Evolutionary conservation across 2,888 invertebrate genomes (phyloP).

Genomic region (Ectemnius continuus): DNA sequence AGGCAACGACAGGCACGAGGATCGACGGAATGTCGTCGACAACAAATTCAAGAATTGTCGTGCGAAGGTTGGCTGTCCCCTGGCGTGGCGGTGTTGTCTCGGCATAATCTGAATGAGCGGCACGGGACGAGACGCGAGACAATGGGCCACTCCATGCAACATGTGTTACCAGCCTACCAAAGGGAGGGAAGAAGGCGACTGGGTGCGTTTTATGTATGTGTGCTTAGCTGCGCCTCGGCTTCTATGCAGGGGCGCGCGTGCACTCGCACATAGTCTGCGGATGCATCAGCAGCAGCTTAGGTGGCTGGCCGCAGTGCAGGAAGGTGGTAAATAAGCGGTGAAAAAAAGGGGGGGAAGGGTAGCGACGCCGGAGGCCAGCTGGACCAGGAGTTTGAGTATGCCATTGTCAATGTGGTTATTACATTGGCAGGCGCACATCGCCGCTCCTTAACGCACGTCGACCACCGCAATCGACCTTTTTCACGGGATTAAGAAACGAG

Average conservation of each 20-base stretch:
- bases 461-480: conserved; percentile 19
- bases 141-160: conserved; percentile 53
- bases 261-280: not conserved
- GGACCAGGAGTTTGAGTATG: conserved; percentile 18
- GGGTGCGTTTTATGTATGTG: not conserved
- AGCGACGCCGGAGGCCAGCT: conserved; percentile 39
- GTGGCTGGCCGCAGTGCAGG: conserved; percentile 26
- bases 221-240: not conserved
- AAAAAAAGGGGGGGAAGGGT: conserved; percentile 22
- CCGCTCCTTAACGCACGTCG: conserved; percentile 20
- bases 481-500: conserved; percentile 18
- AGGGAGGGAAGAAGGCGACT: conserved; percentile 16
- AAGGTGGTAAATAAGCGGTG: conserved; percentile 41
- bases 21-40: no score
- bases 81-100: not conserved
- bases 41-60: no score
- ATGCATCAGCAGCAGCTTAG: not conserved
- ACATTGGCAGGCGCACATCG: conserved; percentile 32
- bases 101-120: not conserved
- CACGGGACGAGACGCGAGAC: conserved; percentile 30
- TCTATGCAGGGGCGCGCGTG: not conserved
- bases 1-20: no score
- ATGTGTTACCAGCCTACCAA: conserved; percentile 51
- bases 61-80: no score
- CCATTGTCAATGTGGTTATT: conserved; percentile 45